These are phyloP conservation scores for Oncorhynchus masou DNA, from an alignment of 2,113 vertebrate genomes.

Conservation along the genomic window DNA sequence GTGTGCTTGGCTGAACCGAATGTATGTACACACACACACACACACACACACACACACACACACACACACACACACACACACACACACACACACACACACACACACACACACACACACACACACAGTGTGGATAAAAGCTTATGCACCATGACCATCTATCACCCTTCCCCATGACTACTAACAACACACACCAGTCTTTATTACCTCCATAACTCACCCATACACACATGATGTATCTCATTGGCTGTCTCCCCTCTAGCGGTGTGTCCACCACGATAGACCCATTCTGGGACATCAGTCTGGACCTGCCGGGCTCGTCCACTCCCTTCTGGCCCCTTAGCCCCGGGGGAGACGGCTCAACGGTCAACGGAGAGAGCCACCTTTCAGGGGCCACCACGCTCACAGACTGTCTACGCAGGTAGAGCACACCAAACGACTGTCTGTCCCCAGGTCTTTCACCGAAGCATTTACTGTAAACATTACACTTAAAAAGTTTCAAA, in stretches of 20 bases:
- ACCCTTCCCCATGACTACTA: too few species aligned
- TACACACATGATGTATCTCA: constrained; percentile 1
- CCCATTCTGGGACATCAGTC: constrained; percentile 98
- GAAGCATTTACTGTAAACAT: too few species aligned
- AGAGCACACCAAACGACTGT: constrained; percentile 31
- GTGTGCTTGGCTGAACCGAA: constrained; percentile 1
- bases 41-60: background rate
- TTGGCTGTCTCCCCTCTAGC: constrained; percentile 59
- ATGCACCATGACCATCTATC: too few species aligned
- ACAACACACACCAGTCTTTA: constrained; percentile 9
- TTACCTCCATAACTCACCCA: too few species aligned
- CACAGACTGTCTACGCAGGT: constrained; percentile 97
- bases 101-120: too few species aligned
- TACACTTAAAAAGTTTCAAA: too few species aligned
- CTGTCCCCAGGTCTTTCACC: constrained; percentile 39
- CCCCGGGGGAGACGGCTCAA: constrained; percentile 89
- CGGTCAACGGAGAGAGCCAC: constrained; percentile 94
- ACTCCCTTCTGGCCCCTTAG: constrained; percentile 98
- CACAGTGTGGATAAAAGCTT: too few species aligned
- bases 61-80: too few species aligned
- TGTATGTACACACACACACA: constrained; percentile 24
- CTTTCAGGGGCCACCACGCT: constrained; percentile 90
- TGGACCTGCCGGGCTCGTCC: constrained; percentile 96
- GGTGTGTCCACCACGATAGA: constrained; percentile 99
- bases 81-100: too few species aligned